Conservation (phyloP, 2,888 invertebrate species). For the Actias luna region DNA sequence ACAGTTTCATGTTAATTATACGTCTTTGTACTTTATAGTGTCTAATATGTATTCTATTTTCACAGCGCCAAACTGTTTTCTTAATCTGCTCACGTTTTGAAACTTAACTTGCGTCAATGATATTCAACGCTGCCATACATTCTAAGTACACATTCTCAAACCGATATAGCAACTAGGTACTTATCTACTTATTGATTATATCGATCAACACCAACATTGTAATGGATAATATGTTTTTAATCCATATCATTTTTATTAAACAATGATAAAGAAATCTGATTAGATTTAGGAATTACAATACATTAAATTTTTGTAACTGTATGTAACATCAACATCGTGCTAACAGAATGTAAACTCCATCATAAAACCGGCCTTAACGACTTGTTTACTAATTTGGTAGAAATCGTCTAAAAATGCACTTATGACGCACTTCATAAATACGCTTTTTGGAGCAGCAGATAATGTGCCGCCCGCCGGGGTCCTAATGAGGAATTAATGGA, state of each 20-base stretch:
- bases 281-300: constrained; percentile 9
- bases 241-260: not conserved
- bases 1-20: not conserved
- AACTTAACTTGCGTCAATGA: constrained; percentile 41
- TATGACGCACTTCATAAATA: constrained; percentile 60
- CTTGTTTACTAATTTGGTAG: constrained; percentile 18
- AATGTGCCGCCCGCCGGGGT: constrained; percentile 38
- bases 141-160: constrained; percentile 25
- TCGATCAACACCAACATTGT: constrained; percentile 9
- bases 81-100: constrained; percentile 42
- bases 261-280: constrained; percentile 8
- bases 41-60: constrained; percentile 16
- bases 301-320: not conserved
- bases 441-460: constrained; percentile 61
- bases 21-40: not conserved
- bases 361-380: constrained; percentile 13
- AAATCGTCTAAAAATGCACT: constrained; percentile 48
- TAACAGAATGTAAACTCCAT: not conserved
- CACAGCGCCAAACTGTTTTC: constrained; percentile 23
- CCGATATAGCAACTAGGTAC: constrained; percentile 22
- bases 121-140: constrained; percentile 30
- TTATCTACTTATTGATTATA: constrained; percentile 20
- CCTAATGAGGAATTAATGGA: constrained; percentile 71
- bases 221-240: constrained; percentile 8
- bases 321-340: not conserved